Base-by-base conservation (phyloP, 2,888 invertebrate species). In the Agriopis leucophaearia region DNA sequence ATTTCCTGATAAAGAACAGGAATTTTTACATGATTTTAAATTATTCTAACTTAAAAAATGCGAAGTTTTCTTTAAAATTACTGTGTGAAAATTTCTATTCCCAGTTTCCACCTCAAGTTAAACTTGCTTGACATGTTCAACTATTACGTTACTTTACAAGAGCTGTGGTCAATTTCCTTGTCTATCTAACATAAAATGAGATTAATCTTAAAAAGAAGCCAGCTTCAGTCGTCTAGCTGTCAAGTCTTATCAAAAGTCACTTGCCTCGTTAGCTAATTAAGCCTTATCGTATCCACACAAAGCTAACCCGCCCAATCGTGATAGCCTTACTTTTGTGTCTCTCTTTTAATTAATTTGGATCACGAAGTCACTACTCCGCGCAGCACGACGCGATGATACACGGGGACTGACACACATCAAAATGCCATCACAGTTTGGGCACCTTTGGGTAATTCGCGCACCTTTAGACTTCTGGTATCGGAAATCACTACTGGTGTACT, bases 301-400 rank as follows among this genome's bases (percentile, higher is more conserved):
- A 78, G 81, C 79, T 78, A 81, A 76, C 86, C 78, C 77, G 84
- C 78, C 79, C 86, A 88, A 92, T 92, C 94, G 91, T 90, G 94
- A 92, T 93, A 89, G 86, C 88, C 86, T 87, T 56, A 69, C 68
- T 90, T 91, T 91, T 90, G 91, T 89, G 90, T 91, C 88, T 92
- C 86, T 82, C 90, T 90, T 92, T 93, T 94, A 94, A 94, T 94
- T 94, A 94, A 94, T 94, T 93, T 93, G 91, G 91, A 90, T 92
- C 94, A 94, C 94, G 94, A 94, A 88, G 87, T 91, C 90, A 89
- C 93, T 93, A 93, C 94, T 92, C 92, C 82, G 86, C 86, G 85
- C 85, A 89, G 92, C 94, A 94, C 93, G 93, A 93, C 89, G 82
- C 81, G 84, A 89, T 83, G 85, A 78, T 82, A 82, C 88, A 82